These are phyloP conservation scores for Papilio machaon DNA, from an alignment of 1,140 invertebrate species.

Conservation along the genomic window DNA sequence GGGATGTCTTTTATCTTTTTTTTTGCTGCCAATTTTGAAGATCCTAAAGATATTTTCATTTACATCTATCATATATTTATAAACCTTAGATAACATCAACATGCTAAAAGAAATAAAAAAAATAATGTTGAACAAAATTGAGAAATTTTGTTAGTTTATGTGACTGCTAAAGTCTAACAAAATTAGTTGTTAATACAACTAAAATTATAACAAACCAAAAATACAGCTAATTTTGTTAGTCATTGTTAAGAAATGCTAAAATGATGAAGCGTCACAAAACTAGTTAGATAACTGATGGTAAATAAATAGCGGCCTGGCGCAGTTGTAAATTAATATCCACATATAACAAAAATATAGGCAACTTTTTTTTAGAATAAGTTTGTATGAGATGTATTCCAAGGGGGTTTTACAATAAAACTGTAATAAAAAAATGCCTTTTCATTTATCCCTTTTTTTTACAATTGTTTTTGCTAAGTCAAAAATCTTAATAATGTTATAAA, in stretches of 20 bases:
- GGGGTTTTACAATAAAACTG: constrained; percentile 44
- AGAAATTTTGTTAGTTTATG: no score
- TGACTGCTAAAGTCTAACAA: no score
- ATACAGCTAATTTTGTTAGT: no score
- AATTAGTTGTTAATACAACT: no score
- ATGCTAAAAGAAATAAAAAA: no score
- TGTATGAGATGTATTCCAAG: constrained; percentile 37
- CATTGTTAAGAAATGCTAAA: neutral
- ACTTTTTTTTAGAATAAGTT: constrained; percentile 17
- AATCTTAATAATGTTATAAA: no score
- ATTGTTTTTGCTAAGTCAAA: no score
- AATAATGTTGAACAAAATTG: no score
- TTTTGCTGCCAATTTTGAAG: neutral
- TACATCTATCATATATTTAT: no score
- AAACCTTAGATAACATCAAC: no score
- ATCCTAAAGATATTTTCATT: neutral
- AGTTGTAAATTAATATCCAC: neutral
- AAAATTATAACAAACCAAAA: no score
- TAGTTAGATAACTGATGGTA: neutral
- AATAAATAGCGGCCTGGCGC: neutral
- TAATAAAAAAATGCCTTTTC: constrained; percentile 28
- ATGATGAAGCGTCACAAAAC: neutral
- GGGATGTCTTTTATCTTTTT: neutral
- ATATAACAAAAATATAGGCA: constrained; percentile 2
- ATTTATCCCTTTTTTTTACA: neutral